A percentile compares a stretch with the other conserved stretches of the same genome.
These are phyloP conservation scores for Chaenogobius annularis DNA, from an alignment of 2,113 vertebrate genomes.

Conservation along the genomic window DNA sequence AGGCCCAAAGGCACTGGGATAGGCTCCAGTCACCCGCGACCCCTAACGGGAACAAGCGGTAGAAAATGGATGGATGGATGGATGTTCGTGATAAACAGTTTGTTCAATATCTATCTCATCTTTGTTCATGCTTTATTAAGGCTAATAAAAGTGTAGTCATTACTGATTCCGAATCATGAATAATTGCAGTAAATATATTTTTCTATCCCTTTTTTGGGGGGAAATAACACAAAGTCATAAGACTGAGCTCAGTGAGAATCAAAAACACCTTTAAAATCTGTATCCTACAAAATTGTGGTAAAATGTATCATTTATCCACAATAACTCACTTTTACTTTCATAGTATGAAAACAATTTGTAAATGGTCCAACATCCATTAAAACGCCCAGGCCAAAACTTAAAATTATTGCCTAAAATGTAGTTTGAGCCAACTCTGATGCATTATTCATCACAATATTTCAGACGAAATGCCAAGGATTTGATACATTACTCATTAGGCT, in stretches of 20 bases:
- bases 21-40: too few species aligned
- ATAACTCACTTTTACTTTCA: conserved; percentile 21
- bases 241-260: conserved; percentile 21
- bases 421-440: conserved; percentile 38
- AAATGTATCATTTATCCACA: neutral
- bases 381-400: conserved; percentile 34
- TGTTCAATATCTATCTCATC: too few species aligned
- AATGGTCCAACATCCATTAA: conserved; percentile 43
- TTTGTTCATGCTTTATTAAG: too few species aligned
- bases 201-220: too few species aligned
- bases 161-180: too few species aligned
- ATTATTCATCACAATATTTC: conserved; percentile 38
- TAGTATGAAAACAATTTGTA: conserved; percentile 29
- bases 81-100: too few species aligned
- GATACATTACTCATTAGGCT: conserved; percentile 4
- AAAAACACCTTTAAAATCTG: conserved; percentile 7
- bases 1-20: too few species aligned
- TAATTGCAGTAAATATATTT: too few species aligned
- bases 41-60: too few species aligned
- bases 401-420: conserved; percentile 36
- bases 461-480: conserved; percentile 16
- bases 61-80: too few species aligned
- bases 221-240: conserved; percentile 1
- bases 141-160: too few species aligned
- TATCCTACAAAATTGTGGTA: neutral